Evolutionary conservation across 2,888 invertebrate genomes (phyloP), one percentile per base, ranked within the genome.

Genomic region (Carcina quercana): DNA sequence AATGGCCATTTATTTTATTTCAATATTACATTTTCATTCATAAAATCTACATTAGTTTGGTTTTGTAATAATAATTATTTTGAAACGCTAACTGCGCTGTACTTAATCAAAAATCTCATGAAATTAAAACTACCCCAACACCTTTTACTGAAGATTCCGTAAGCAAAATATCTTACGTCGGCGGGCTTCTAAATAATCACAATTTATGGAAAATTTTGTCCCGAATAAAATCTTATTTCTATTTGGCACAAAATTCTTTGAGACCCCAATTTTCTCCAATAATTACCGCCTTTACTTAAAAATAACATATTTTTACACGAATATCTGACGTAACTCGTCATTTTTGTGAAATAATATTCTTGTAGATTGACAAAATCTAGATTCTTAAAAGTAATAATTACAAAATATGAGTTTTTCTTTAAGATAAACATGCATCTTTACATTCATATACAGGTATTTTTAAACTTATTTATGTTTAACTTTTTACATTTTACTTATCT

Each of bases 171-270:
- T 62, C 15, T 50, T 57, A 71, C 69, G 64, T 67, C 70, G 73
- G 71, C 72, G 69, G 72, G 68, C 50, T 50, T 47, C 45, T 39
- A 45, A 47, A 43, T 28, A 50, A 62, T 59, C 51, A 59, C 54
- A 63, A 55, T 59, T 56, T 59, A 55, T 42, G 53, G 43, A 58
- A n/a, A 72, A 80, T 79, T 79, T 72, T 80, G 82, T 59, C 67
- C 78, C 80, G 41, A 80, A 83, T 80, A 82, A 83, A 79, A 62
- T 47, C 36, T 32, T 32, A 41, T 39, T 63, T 83, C 82, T 82
- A 82, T 83, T 82, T 78, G 80, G 79, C 75, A 83, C 83, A 82
- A 80, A 79, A 80, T 78, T 71, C 56, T 50, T 36, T 32, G 28
- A 34, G 34, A 39, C 41, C 38, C 38, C 40, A 37, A 28, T 32